Percentiles rank a stretch among this genome's conserved stretches.
phyloP scores from a whole-genome alignment of 2,113 vertebrate genomes.

The Alethe castanea region DNA sequence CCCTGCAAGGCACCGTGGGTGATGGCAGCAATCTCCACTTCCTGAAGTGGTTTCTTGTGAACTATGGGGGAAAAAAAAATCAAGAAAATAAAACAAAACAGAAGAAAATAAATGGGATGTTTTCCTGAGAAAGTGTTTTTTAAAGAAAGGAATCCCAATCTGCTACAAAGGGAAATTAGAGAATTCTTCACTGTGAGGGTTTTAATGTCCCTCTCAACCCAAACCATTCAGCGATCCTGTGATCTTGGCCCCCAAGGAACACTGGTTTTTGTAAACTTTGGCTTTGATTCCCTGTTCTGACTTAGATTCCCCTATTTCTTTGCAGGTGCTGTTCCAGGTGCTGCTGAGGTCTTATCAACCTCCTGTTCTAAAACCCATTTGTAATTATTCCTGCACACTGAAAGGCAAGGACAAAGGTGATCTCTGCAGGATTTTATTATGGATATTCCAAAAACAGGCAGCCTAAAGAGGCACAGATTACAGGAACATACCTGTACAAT shows the following conservation, averaged over 20 bases:
- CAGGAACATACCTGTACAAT: background rate
- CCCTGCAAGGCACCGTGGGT: slow-evolving; percentile 98
- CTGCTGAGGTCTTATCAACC: background rate
- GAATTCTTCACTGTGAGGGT: background rate
- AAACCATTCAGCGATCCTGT: background rate
- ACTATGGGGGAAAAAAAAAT: slow-evolving; percentile 58
- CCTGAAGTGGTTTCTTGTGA: slow-evolving; percentile 98
- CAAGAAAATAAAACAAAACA: background rate
- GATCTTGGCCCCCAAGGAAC: background rate
- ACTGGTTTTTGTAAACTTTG: background rate
- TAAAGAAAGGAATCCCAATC: background rate
- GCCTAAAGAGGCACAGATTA: background rate
- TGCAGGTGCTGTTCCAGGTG: background rate
- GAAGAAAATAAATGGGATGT: accelerated
- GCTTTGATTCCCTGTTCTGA: background rate
- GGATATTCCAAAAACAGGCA: background rate
- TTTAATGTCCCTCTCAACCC: background rate
- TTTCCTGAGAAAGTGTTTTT: background rate
- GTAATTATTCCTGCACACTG: background rate
- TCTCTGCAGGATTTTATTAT: slow-evolving; percentile 5
- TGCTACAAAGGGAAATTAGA: background rate
- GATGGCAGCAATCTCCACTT: slow-evolving; percentile 99
- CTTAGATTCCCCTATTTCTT: background rate
- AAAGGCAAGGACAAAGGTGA: background rate
- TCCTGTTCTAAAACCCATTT: background rate